Base-by-base conservation (phyloP, 2,113 vertebrate species). In the Macquaria australasica region DNA sequence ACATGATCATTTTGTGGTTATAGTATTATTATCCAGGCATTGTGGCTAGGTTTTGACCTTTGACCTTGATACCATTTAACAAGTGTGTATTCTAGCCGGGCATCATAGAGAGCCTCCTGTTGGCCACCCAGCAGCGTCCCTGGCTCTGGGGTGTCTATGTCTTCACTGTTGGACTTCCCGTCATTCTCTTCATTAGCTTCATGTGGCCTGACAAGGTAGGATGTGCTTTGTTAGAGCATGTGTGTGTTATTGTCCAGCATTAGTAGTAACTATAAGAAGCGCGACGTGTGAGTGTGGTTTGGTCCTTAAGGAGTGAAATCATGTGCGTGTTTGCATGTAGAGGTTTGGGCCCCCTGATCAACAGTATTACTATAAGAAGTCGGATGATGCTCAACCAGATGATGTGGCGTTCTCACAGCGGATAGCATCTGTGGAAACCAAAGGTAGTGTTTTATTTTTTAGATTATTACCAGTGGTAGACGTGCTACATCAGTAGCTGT, bases 141-240 rank as follows among this genome's bases (percentile, higher is more conserved):
- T 96, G 96, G 96, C 95, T 97, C 41, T 95, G 95, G 95, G 87
- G 93, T 0, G 56, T 97, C 28, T 97, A 95, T 1, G 90, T 96
- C 56, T 95, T 97, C 82, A 90, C 81, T 0, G 93, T 97, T n/a
- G 96, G 95, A 74, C 94, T 97, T 55, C 96, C 96, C 7, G 23
- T 94, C 41, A 77, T 96, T 75, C 95, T 97, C 68, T 95, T 96
- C 83, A 73, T 97, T 28, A 96, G 96, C 90, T 92, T 96, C 73
- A 95, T 94, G 94, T 97, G 96, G 95, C 96, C 96, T 55, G 92
- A 96, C 85, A 93, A 93, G 96, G 96, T 97, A 83, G 1, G 43
- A 48, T 79, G 3, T 18, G 10, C 11, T 18, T 1, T 31, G 37
- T 76, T 16, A 25, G n/a, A 75, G 56, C 15, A 8, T 0, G 1